A percentile compares a stretch with the other conserved stretches of the same genome.
Evolutionary conservation across 2,113 vertebrate species (phyloP).

Genomic region (Protomyctophum bolini): DNA sequence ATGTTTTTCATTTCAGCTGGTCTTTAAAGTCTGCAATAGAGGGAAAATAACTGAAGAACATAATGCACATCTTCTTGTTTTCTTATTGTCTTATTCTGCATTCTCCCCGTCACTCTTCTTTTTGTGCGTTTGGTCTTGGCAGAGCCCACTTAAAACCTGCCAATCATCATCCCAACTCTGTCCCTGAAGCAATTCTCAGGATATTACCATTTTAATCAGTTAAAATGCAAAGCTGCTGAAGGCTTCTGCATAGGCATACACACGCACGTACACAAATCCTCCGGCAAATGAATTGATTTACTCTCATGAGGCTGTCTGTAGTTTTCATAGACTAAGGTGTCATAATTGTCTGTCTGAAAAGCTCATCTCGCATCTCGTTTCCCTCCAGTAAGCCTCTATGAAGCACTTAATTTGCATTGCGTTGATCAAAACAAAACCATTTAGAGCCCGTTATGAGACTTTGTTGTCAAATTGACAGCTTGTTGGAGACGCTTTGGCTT

Average conservation of each 20-base stretch:
- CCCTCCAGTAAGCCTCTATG: neutral
- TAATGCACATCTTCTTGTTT: too few relatives aligned
- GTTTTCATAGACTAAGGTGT: too few relatives aligned
- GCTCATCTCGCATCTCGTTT: neutral
- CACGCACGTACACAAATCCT: neutral
- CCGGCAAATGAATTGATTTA: neutral
- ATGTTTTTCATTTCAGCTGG: too few relatives aligned
- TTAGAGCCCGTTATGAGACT: neutral
- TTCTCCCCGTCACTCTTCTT: too few relatives aligned
- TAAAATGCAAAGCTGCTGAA: neutral
- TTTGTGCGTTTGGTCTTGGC: too few relatives aligned
- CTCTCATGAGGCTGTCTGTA: neutral
- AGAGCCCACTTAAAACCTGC: neutral
- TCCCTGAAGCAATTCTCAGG: neutral
- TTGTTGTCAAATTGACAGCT: slow-evolving; percentile 5
- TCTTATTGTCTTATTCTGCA: too few relatives aligned
- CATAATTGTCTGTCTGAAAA: neutral
- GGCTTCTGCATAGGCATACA: neutral
- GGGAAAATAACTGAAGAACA: too few relatives aligned
- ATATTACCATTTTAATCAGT: neutral
- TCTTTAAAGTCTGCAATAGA: too few relatives aligned
- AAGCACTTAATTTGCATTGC: neutral
- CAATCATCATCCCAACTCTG: neutral
- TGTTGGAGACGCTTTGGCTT: slow-evolving; percentile 31
- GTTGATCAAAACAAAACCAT: neutral